Conservation (phyloP, 2,113 vertebrate genomes). For the Columbina picui region DNA sequence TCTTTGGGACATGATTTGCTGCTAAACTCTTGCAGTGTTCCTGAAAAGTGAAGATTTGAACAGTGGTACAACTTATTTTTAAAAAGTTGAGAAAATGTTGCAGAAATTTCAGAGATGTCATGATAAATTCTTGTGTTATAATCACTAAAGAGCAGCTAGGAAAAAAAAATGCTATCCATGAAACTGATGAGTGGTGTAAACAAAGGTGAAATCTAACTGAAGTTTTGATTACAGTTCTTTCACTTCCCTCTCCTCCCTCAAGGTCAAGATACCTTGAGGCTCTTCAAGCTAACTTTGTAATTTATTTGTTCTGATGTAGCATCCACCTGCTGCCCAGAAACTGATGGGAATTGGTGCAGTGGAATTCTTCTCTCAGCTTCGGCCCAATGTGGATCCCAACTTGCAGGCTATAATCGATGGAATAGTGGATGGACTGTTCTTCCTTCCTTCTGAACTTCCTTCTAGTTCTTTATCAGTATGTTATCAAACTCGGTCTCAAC, state of each 20-base stretch:
- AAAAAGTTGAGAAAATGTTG: not conserved
- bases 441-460: constrained; percentile 82
- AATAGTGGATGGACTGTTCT: constrained; percentile 90
- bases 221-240: not conserved
- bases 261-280: not conserved
- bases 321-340: constrained; percentile 86
- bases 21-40: not conserved
- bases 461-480: constrained; percentile 37
- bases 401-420: constrained; percentile 87
- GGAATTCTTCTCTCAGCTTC: constrained; percentile 93
- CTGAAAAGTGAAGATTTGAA: not conserved
- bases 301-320: constrained; percentile 74
- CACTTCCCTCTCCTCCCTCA: not conserved
- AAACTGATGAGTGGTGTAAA: not conserved
- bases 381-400: constrained; percentile 82
- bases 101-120: not conserved
- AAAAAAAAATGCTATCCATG: not conserved
- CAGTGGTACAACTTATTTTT: not conserved
- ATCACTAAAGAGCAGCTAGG: not conserved
- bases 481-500: constrained; percentile 52
- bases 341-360: constrained; percentile 89
- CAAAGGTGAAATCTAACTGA: not conserved
- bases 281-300: not conserved
- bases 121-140: not conserved
- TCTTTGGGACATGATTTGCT: not conserved